Conservation (phyloP, 2,888 invertebrate species). For the Dryobota labecula region DNA sequence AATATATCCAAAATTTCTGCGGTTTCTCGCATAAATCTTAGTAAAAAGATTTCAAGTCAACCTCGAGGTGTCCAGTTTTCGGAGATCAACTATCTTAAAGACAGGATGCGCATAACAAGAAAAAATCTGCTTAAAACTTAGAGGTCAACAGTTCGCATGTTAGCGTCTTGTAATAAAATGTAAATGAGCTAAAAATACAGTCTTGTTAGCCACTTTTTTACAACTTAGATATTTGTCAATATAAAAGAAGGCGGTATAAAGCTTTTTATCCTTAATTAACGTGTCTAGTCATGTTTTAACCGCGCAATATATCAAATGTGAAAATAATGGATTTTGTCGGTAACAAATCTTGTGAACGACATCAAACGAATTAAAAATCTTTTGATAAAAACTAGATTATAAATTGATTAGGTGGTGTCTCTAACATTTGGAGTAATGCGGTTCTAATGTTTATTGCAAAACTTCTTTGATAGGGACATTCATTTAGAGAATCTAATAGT, state of each 20-base stretch:
- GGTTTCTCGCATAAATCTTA: slow-evolving; percentile 17
- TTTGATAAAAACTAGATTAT: not conserved
- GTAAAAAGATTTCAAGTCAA: slow-evolving; percentile 35
- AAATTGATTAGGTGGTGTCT: not conserved
- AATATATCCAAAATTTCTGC: slow-evolving; percentile 8
- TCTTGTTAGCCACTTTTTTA: slow-evolving; percentile 46
- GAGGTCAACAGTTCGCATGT: slow-evolving; percentile 49
- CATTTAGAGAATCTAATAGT: not conserved
- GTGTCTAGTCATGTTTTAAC: slow-evolving; percentile 5
- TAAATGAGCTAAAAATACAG: slow-evolving; percentile 45
- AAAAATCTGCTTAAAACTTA: slow-evolving; percentile 1
- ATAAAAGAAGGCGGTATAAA: slow-evolving; percentile 3
- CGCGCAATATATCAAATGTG: slow-evolving; percentile 19
- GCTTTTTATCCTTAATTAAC: slow-evolving; percentile 41
- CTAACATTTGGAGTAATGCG: slow-evolving; percentile 8
- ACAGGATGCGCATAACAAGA: slow-evolving; percentile 37
- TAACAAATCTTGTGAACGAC: not conserved
- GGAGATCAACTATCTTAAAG: slow-evolving; percentile 38
- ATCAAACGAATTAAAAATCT: not conserved
- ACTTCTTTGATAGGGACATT: too few species aligned
- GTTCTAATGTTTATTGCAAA: not conserved
- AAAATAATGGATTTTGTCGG: slow-evolving; percentile 14
- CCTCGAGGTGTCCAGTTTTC: slow-evolving; percentile 48
- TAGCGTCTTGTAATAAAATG: slow-evolving; percentile 46
- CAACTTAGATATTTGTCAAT: slow-evolving; percentile 29